Evolutionary conservation across 2,888 invertebrate genomes (phyloP), one percentile per base, ranked within the genome.

Genomic region (Rhamphomyia laevipes): DNA sequence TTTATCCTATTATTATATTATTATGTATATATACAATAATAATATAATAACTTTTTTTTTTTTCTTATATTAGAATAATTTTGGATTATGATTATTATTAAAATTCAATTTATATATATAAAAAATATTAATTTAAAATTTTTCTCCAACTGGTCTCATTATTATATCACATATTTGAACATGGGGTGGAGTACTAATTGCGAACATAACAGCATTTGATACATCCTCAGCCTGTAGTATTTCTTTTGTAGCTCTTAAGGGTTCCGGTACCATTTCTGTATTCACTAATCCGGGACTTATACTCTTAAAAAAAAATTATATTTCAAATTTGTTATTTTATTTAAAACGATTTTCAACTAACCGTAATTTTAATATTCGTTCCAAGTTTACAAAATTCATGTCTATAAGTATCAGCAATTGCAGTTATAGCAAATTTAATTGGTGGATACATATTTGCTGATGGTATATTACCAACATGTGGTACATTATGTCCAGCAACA

Each of bases 351-450:
- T 7, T 4, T 10, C n/a, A 30, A 59, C 65, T 56, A 30, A 67
- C 67, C 50, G 67, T 62, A 2, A 66, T 57, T 55, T 62, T 63
- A 3, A 66, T 58, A 31, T 65, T 58, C 0, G 58, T 59, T 18
- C 53, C 56, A 1, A 56, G 50, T 5, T 56, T 59, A 5, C 60
- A 57, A 43, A 70, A 59, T 58, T 70, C 70, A 49, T 68, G 63
- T 1, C 69, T 62, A 2, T 64, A 55, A 3, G 62, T 51, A 56
- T 67, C 68, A 0, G 62, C 61, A 43, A 68, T 53, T 13, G 62
- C 68, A 11, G 65, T 66, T 4, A 70, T 44, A 0, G 64, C 68
- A 50, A 59, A 56, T 51, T 69, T 69, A 1, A 62, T 59, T 9
- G 62, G 56, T 27, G 66, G 58, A 59, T 70, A 69, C 9, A 67